A percentile compares a stretch with the other conserved stretches of the same genome.
Conservation (phyloP, 2,888 invertebrate species). For the Nomada fabriciana region DNA sequence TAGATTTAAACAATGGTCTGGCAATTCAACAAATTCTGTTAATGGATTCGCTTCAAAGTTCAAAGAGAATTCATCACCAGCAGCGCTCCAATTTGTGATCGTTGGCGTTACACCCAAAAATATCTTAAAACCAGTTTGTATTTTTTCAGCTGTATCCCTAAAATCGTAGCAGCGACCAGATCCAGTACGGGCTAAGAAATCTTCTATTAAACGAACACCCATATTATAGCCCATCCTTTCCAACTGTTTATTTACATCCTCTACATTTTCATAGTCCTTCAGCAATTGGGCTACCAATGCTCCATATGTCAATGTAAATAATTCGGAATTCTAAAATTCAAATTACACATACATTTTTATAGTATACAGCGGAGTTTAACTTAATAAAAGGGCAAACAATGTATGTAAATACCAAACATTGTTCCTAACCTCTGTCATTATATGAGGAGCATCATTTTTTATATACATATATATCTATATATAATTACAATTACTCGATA, state of each 20-base stretch:
- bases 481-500: background rate
- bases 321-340: constrained; percentile 93
- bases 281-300: constrained; percentile 98
- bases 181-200: constrained; percentile 96
- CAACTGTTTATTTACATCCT: constrained; percentile 98
- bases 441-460: background rate
- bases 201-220: constrained; percentile 98
- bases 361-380: background rate
- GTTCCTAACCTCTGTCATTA: constrained; percentile 35
- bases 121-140: constrained; percentile 89
- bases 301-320: constrained; percentile 98
- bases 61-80: constrained; percentile 98
- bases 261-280: constrained; percentile 97
- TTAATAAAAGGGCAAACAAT: background rate
- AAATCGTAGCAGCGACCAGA: constrained; percentile 97
- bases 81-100: constrained; percentile 96
- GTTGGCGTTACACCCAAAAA: constrained; percentile 95
- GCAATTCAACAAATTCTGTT: constrained; percentile 98
- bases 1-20: constrained; percentile 91
- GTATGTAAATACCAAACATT: background rate
- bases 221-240: constrained; percentile 99
- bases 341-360: background rate
- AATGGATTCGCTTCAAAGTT: constrained; percentile 97
- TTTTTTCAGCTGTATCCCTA: constrained; percentile 98
- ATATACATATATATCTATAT: background rate